Evolutionary conservation across 2,888 invertebrate species (phyloP).

Genomic region (Cataglyphis livida): DNA sequence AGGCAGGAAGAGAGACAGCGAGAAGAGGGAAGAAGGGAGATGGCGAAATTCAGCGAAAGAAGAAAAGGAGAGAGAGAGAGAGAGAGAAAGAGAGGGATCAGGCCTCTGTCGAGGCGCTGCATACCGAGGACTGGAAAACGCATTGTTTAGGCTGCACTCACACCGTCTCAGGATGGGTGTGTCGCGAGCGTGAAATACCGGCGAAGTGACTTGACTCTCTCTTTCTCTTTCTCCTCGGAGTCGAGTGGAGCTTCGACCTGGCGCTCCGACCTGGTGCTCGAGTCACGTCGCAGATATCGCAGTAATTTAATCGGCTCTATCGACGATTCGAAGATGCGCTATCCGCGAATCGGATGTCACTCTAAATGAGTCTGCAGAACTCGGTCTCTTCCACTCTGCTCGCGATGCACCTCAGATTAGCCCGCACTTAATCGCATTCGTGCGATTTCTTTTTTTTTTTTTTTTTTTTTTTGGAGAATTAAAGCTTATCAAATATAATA

Average conservation of each 20-base stretch:
- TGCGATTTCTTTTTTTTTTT: not conserved
- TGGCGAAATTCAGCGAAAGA: slow-evolving; percentile 24
- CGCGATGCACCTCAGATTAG: slow-evolving; percentile 35
- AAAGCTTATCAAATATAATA: not conserved
- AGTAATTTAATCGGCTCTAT: slow-evolving; percentile 23
- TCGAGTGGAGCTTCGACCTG: slow-evolving; percentile 4
- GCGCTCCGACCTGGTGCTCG: slow-evolving; percentile 40
- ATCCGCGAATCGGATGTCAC: slow-evolving; percentile 28
- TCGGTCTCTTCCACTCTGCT: slow-evolving; percentile 1
- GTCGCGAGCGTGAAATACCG: slow-evolving; percentile 77
- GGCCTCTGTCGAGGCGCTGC: slow-evolving; percentile 50
- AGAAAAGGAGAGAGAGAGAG: slow-evolving; percentile 22
- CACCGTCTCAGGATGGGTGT: slow-evolving; percentile 73
- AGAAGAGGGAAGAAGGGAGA: not conserved
- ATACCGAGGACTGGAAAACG: slow-evolving; percentile 76
- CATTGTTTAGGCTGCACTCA: slow-evolving; percentile 78
- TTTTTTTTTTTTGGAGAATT: not conserved
- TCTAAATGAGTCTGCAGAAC: slow-evolving; percentile 2
- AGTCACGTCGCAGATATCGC: slow-evolving; percentile 50
- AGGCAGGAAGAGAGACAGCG: slow-evolving; percentile 16
- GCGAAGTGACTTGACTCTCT: slow-evolving; percentile 63
- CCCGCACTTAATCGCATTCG: not conserved
- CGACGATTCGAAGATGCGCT: slow-evolving; percentile 22
- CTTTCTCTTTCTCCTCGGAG: not conserved
- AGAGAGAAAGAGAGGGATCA: slow-evolving; percentile 49